These are phyloP conservation scores for Corbicula japonica DNA, from an alignment of 2,888 invertebrate species.

Conservation along the genomic window DNA sequence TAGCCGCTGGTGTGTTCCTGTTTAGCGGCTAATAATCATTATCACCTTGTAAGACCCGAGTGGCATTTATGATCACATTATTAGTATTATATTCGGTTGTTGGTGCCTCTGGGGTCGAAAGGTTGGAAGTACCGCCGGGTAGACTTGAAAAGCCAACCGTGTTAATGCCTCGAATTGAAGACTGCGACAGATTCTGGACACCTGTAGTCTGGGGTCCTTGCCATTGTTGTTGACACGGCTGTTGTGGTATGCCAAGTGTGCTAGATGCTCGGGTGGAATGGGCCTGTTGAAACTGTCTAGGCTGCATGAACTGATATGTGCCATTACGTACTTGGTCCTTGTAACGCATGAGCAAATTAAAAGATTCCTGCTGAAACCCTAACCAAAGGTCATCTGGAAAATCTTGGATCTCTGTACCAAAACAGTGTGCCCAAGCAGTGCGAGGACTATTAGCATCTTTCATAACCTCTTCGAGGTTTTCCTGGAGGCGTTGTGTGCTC, in stretches of 20 bases:
- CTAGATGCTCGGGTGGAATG: constrained; percentile 13
- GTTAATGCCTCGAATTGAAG: constrained; percentile 6
- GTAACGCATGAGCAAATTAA: constrained; percentile 15
- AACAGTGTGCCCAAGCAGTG: constrained; percentile 7
- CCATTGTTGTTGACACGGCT: constrained; percentile 13
- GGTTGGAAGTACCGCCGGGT: constrained; percentile 12
- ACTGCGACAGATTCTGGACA: constrained; percentile 7
- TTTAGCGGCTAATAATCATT: no score
- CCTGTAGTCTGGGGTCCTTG: constrained; percentile 7
- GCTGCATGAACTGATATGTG: constrained; percentile 13
- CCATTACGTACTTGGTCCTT: constrained; percentile 12
- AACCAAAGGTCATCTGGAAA: constrained; percentile 4
- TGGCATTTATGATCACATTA: constrained; percentile 6
- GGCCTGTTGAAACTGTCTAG: constrained; percentile 15
- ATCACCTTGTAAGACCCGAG: constrained; percentile 8
- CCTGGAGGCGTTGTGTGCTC: constrained; percentile 13
- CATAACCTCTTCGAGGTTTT: constrained; percentile 11
- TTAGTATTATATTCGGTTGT: constrained; percentile 13
- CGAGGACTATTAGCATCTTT: constrained; percentile 13
- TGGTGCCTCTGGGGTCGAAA: no score
- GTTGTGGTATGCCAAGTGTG: constrained; percentile 8
- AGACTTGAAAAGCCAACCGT: constrained; percentile 12
- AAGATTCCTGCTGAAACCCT: constrained; percentile 8
- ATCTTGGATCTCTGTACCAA: constrained; percentile 5
- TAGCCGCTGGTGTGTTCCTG: constrained; percentile 11